Evolutionary conservation across 2,888 invertebrate species (phyloP).

Genomic region (Cosmia trapezina): DNA sequence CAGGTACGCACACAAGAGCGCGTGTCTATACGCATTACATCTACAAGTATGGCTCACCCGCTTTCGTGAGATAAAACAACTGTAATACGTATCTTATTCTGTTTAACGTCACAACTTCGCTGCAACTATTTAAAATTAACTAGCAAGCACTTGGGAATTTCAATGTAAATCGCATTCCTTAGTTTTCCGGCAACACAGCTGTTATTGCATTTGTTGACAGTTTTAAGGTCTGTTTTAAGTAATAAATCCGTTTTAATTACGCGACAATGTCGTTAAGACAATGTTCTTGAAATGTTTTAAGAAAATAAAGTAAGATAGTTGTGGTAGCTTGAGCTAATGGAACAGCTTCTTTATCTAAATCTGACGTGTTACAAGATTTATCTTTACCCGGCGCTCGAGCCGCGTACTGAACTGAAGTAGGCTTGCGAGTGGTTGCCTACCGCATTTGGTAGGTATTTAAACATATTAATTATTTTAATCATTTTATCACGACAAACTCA

Average conservation of each 20-base stretch:
- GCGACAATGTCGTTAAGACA: conserved; percentile 34
- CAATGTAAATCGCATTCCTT: conserved; percentile 30
- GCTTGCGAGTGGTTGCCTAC: no score
- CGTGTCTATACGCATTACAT: no score
- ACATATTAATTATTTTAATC: no score
- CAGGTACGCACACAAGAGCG: no score
- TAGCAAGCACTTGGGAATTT: conserved; percentile 25
- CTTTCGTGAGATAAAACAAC: no score
- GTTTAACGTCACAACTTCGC: background rate
- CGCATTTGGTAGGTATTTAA: no score
- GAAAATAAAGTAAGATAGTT: background rate
- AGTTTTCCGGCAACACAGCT: conserved; percentile 8
- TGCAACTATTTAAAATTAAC: conserved; percentile 30
- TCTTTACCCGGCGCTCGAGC: no score
- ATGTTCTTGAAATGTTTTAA: conserved; percentile 38
- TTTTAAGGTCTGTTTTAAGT: conserved; percentile 21
- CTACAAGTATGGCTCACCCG: no score
- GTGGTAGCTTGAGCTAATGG: conserved; percentile 4
- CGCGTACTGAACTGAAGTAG: no score
- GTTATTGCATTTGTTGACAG: conserved; percentile 25
- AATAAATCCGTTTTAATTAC: conserved; percentile 39
- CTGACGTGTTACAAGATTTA: conserved; percentile 21
- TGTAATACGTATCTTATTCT: background rate
- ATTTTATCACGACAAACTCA: no score
- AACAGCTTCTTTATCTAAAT: conserved; percentile 11